Base-by-base conservation (phyloP, 1,140 invertebrate species). In the Drosophila murphyi region DNA sequence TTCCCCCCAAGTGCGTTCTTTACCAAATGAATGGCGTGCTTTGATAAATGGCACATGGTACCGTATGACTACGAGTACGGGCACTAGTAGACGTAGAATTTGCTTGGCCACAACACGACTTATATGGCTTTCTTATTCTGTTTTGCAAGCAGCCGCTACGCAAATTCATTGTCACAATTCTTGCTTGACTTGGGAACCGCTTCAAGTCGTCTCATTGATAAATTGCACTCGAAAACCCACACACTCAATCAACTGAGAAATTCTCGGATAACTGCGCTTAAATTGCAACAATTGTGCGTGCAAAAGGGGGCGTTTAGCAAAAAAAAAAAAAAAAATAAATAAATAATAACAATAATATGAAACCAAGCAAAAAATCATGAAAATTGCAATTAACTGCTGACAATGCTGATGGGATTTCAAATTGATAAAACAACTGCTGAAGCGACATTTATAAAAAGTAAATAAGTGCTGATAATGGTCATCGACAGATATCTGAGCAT, bases 101-200 rank as follows among this genome's bases (percentile, higher is more conserved):
- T 31, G 8, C 28, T 51, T 52, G 59, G 56, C 52, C 67, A 31
- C 39, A 39, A 12, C 12, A 29, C 35, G 47, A 61, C 62, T 80
- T 80, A 51, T 80, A 80, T 80, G 78, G 75, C 74, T 80, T 80
- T 73, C 69, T 64, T 64, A 60, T 45, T 43, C n/a, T 39, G 37
- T n/a, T 10, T 3, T 43, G 20, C 20, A 20, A 20, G 20, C 20
- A 20, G 20, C 20, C 0, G 20, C 59, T 37, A 64, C 43, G 75
- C 75, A 55, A 77, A 74, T 73, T 77, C 75, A 77, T 73, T 73
- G 71, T 74, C 75, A 62, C 67, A 51, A 41, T 52, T 59, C 28
- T 56, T 52, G 39, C n/a, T 34, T 6, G 34, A 34, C 35, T 41
- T 51, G 48, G 5, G 39, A 5, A 12, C 35, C 29, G 39, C 54